A percentile compares a stretch with the other conserved stretches of the same genome.
Conservation (phyloP, 2,888 invertebrate genomes). For the Nesidiocoris tenuis region DNA sequence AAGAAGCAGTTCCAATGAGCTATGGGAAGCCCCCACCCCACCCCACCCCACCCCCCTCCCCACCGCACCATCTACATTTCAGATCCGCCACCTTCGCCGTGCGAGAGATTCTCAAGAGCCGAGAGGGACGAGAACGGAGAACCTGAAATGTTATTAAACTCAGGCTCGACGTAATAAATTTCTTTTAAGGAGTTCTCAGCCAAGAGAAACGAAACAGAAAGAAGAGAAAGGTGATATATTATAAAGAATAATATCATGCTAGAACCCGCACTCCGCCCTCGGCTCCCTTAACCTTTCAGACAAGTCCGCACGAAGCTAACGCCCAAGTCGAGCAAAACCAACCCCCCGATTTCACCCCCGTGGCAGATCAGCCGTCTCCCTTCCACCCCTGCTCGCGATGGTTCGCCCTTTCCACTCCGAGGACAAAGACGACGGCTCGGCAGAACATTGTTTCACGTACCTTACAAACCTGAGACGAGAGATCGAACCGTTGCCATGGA, state of each 20-base stretch:
- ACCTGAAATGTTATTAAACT: constrained; percentile 35
- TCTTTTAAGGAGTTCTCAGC: constrained; percentile 30
- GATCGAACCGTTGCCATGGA: background rate
- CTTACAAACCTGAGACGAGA: background rate
- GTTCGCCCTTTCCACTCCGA: background rate
- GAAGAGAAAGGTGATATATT: constrained; percentile 24
- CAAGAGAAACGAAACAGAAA: constrained; percentile 8
- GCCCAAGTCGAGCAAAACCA: background rate
- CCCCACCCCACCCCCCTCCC: background rate
- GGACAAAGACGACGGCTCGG: background rate
- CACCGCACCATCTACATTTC: background rate
- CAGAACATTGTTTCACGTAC: background rate
- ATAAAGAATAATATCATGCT: background rate
- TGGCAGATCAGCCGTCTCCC: background rate
- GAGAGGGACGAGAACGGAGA: background rate
- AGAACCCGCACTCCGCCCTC: background rate
- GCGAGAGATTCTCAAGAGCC: background rate
- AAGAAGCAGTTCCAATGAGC: background rate
- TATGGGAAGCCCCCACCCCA: background rate
- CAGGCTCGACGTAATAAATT: constrained; percentile 27
- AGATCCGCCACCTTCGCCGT: background rate
- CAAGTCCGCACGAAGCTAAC: background rate
- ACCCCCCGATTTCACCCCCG: background rate
- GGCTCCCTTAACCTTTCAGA: background rate
- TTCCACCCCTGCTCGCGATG: background rate